These are phyloP conservation scores for Otus sunia DNA, from an alignment of 2,113 vertebrate species.

Conservation along the genomic window DNA sequence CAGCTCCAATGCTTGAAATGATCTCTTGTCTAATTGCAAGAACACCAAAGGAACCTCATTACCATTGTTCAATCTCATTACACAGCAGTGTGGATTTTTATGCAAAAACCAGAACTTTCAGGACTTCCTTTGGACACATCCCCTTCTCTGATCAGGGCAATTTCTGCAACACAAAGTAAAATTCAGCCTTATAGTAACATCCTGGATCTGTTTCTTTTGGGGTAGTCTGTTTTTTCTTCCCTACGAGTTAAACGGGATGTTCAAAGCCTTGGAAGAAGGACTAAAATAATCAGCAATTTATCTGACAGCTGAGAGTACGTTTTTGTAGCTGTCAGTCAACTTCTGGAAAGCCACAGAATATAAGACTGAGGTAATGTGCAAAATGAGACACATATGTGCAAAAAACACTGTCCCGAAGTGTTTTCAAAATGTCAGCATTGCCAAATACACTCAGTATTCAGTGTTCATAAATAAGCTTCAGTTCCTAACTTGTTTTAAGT, in stretches of 20 bases:
- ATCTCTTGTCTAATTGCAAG: neutral
- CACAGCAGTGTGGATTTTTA: fast-evolving
- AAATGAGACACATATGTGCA: constrained; percentile 12
- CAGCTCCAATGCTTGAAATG: neutral
- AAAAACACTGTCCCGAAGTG: neutral
- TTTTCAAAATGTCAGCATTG: neutral
- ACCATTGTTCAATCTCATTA: neutral
- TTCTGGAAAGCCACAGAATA: neutral
- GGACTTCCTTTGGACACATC: neutral
- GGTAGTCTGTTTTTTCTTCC: neutral
- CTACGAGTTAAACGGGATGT: neutral
- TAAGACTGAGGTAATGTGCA: neutral
- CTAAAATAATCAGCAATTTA: constrained; percentile 9
- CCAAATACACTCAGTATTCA: neutral
- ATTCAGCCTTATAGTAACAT: neutral
- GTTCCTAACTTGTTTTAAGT: neutral
- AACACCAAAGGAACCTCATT: neutral
- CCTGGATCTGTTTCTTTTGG: neutral
- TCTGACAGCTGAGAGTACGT: neutral
- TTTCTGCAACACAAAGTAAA: neutral
- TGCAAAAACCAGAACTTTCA: neutral
- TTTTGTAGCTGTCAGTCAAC: neutral
- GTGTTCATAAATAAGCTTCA: neutral
- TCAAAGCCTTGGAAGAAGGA: constrained; percentile 11
- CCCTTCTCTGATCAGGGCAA: neutral